Evolutionary conservation across 2,797 vertebrate species (phyloP), one percentile per base, ranked within the genome.

Genomic region (Galagoides demidoff): DNA sequence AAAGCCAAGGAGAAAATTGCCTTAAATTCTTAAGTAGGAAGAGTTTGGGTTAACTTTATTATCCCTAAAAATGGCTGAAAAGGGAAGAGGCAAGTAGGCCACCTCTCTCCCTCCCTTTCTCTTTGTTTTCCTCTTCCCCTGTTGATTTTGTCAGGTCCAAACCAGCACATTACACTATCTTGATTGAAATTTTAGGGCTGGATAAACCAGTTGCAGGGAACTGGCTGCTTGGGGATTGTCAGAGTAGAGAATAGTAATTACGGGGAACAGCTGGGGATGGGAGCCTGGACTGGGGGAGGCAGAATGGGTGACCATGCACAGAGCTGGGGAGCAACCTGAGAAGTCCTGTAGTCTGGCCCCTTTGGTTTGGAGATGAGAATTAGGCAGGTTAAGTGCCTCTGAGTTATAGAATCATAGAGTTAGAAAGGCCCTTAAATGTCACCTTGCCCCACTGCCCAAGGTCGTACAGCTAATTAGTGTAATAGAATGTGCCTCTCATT

Each of bases 391-490:
- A 61, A 39, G 59, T 57, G 82, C 34, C 88, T 70, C 45, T 6
- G n/a, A 43, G 49, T 68, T 83, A 10, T 7, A 82, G 61, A 81
- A 63, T 70, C 84, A 71, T 22, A 29, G 74, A 59, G 66, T 90
- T 52, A 70, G 92, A 93, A 76, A 90, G 85, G 64, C 95, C 73
- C 71, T 89, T 84, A 11, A 64, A 17, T 59, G 77, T 96, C 94
- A 82, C 92, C 97, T 97, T 97, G 94, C 92, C 90, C 90, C 13
- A 1, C 76, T 23, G 37, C 97, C 96, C 97, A 97, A 96, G 96
- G 97, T 96, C 95, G 74, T 29, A 27, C 61, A 74, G 94, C 96
- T 97, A 95, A 97, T 96, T 97, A 97, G 95, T 89, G 23, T 91
- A 82, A 85, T 70, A 90, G 96, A 64, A 82, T 61, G 76, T 77